Evolutionary conservation across 2,113 vertebrate species (phyloP), one percentile per base, ranked within the genome.

Genomic region (Riparia riparia): DNA sequence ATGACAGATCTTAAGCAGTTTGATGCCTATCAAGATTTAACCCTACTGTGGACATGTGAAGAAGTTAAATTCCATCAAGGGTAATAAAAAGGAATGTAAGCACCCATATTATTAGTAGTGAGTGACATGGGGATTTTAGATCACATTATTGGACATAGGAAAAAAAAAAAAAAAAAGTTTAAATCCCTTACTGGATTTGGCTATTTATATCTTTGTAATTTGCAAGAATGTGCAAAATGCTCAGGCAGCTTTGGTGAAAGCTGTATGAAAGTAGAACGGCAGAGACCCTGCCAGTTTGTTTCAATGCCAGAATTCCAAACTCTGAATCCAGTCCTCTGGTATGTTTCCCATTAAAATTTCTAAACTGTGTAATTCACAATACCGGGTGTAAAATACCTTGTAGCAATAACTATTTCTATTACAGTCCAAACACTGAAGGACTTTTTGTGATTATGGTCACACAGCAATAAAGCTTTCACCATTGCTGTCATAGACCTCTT

Each of bases 321-420:
- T 89, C 34, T 60, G 29, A 58, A 24, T 74, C 15, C 22, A 69
- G 28, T 66, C 10, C 29, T 71, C 20, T 25, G 6, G 1, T 29
- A 37, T 77, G 50, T 90, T 15, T 92, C 77, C 50, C 44, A 54
- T 17, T 47, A 86, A 78, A 82, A 53, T 34, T 34, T 79, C 32
- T 81, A n/a, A 91, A 64, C 34, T 60, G 9, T 71, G 9, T 45
- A 44, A 22, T 88, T 94, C 76, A 58, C 47, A 91, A 69, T 22
- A 77, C 15, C 14, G 12, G 2, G 9, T 89, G 94, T 92, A 85
- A 90, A 76, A 63, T 84, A 64, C 16, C 76, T 86, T 50, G 69
- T 91, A 93, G 41, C 56, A 92, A 53, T 73, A 94, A 78, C 56
- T 87, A 83, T 91, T 94, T 91, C 83, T 88, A 42, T 32, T 14